A percentile compares a stretch with the other conserved stretches of the same genome.
Evolutionary conservation across 2,113 vertebrate genomes (phyloP).

Genomic region (Callopanchax toddi): DNA sequence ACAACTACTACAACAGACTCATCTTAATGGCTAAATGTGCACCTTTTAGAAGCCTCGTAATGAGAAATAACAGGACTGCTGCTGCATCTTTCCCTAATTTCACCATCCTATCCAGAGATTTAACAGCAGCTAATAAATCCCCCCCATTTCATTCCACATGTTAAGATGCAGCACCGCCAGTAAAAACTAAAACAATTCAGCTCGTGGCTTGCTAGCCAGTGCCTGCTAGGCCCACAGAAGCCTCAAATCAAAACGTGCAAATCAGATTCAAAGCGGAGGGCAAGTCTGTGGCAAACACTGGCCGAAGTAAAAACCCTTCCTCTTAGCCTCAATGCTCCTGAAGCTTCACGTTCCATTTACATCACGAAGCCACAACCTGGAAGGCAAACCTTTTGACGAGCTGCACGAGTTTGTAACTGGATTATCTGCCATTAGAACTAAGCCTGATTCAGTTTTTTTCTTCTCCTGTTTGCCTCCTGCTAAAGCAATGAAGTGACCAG

Average conservation of each 20-base stretch:
- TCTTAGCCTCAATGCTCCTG: constrained; percentile 52
- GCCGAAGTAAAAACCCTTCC: constrained; percentile 53
- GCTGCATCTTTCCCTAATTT: constrained; percentile 5
- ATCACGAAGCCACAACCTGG: constrained; percentile 76
- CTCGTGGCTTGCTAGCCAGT: constrained; percentile 14
- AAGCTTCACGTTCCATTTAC: constrained; percentile 72
- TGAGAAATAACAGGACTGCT: not conserved
- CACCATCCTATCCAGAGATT: constrained; percentile 18
- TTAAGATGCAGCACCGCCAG: constrained; percentile 1
- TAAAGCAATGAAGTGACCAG: constrained; percentile 55
- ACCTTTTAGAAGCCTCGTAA: not conserved
- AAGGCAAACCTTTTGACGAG: constrained; percentile 73
- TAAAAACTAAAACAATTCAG: constrained; percentile 37
- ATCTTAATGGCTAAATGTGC: not conserved
- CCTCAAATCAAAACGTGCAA: constrained; percentile 58
- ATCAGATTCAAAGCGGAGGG: constrained; percentile 56
- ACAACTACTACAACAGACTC: not conserved
- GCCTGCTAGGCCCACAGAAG: constrained; percentile 39
- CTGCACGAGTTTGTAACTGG: constrained; percentile 74
- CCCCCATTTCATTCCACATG: constrained; percentile 23
- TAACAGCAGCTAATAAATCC: constrained; percentile 24
- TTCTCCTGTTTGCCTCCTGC: constrained; percentile 38
- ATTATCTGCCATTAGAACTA: constrained; percentile 74
- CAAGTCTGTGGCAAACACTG: constrained; percentile 55
- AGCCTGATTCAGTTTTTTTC: constrained; percentile 52